These are phyloP conservation scores for Phataginus tetradactyla DNA, from an alignment of 2,797 vertebrate species.

Conservation along the genomic window DNA sequence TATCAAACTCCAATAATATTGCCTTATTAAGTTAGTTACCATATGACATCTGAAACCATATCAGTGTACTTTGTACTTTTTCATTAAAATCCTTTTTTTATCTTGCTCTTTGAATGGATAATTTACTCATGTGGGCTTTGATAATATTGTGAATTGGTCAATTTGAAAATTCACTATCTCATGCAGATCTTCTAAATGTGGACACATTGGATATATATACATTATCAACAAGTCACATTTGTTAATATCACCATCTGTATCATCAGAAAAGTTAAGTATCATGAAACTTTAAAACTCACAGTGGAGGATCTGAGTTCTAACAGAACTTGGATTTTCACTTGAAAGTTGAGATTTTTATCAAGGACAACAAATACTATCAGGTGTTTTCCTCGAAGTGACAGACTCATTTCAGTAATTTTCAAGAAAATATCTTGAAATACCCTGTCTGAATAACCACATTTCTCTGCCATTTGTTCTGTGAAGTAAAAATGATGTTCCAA, in stretches of 20 bases:
- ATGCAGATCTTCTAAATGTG: background rate
- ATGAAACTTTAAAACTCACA: background rate
- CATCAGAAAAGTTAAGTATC: background rate
- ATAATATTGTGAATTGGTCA: background rate
- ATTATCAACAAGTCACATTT: background rate
- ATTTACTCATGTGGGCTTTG: background rate
- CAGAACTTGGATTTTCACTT: background rate
- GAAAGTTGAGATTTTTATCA: background rate
- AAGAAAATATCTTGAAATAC: background rate
- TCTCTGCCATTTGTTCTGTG: background rate
- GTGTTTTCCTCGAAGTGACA: background rate
- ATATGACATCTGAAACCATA: background rate
- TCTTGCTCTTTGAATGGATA: background rate
- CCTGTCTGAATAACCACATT: background rate
- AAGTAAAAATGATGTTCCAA: background rate
- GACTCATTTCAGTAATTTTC: background rate
- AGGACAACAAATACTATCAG: background rate
- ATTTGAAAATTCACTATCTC: background rate
- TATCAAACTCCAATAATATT: background rate
- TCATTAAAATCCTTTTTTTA: constrained; percentile 32
- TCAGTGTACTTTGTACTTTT: background rate
- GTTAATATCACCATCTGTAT: background rate
- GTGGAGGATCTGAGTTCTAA: background rate
- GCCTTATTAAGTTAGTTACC: background rate
- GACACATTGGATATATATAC: background rate